Base-by-base conservation (phyloP, 2,797 vertebrate species). In the Hippopotamyrus pictus region DNA sequence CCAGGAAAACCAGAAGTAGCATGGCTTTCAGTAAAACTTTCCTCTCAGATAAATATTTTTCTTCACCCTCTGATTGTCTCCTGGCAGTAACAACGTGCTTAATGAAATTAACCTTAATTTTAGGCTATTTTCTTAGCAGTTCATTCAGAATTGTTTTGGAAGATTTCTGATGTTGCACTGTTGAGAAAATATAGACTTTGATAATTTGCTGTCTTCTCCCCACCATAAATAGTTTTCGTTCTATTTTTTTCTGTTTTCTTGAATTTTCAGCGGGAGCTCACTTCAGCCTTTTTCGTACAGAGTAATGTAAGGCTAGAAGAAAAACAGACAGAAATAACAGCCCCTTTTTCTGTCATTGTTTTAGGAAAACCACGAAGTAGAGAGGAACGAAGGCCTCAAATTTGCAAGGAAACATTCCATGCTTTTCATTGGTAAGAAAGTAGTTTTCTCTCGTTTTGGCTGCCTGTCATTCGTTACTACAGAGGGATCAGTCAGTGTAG, bases 351-450 rank as follows among this genome's bases (percentile, higher is more conserved):
- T 0, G 86, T 19, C 90, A 91, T 91, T 88, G 0, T 96, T 96
- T 76, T 91, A 99, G 99, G 98, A 99, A 88, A 97, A 97, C 93
- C 97, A 95, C 92, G 98, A 99, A 94, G 97, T 99, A 86, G 98
- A 99, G 94, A 95, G 98, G 95, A 98, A 97, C 4, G 98, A 99
- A 96, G 98, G 98, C 73, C 95, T 99, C 92, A 99, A 98, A 92
- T 99, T 99, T 94, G 98, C 98, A 62, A 95, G 98, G 90, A 99
- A 99, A 95, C 99, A 99, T 97, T 98, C 98, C 1, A 99, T 99
- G 98, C 96, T 99, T 93, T 99, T 99, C 93, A 99, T 99, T 94
- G 98, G 98, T 99, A 95, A 90, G 97, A 17, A 25, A 11, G 90
- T 91, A 94, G 91, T 54, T 53, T 86, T 37, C 93, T 92, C 14